Evolutionary conservation across 2,797 vertebrate genomes (phyloP).

Genomic region (Rhinichthys osculus): DNA sequence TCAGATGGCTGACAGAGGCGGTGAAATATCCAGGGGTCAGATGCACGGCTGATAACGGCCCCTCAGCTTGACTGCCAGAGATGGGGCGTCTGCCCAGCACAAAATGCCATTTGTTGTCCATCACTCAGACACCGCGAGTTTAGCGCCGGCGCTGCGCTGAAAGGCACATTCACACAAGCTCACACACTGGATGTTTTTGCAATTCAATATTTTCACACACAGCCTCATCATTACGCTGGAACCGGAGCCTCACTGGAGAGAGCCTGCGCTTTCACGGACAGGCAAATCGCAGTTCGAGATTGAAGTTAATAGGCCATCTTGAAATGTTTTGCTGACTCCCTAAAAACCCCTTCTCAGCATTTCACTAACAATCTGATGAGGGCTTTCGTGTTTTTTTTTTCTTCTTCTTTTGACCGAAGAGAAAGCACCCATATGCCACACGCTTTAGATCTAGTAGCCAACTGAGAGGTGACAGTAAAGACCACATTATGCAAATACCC

Average conservation of each 20-base stretch:
- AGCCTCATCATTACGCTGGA: constrained; percentile 94
- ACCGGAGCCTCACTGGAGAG: constrained; percentile 88
- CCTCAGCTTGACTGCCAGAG: constrained; percentile 65
- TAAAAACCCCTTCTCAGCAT: constrained; percentile 68
- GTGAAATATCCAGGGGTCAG: constrained; percentile 57
- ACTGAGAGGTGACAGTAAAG: constrained; percentile 20
- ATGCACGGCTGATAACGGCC: constrained; percentile 52
- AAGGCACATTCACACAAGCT: constrained; percentile 90
- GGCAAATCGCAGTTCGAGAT: constrained; percentile 66
- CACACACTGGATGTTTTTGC: constrained; percentile 93
- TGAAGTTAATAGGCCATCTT: constrained; percentile 84
- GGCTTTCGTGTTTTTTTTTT: constrained; percentile 51
- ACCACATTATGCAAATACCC: neutral
- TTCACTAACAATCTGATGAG: constrained; percentile 72
- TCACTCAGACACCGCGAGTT: constrained; percentile 87
- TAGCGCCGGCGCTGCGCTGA: constrained; percentile 82
- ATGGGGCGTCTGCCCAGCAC: constrained; percentile 67
- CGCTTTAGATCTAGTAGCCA: constrained; percentile 4
- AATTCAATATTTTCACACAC: constrained; percentile 99
- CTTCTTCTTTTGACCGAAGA: constrained; percentile 4
- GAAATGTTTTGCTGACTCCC: constrained; percentile 82
- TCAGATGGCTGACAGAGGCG: constrained; percentile 50
- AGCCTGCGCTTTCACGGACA: constrained; percentile 81
- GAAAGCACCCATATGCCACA: constrained; percentile 48
- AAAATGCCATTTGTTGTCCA: constrained; percentile 92